Evolutionary conservation across 2,797 vertebrate species (phyloP), one percentile per base, ranked within the genome.

Genomic region (Pachyuromys duprasi): DNA sequence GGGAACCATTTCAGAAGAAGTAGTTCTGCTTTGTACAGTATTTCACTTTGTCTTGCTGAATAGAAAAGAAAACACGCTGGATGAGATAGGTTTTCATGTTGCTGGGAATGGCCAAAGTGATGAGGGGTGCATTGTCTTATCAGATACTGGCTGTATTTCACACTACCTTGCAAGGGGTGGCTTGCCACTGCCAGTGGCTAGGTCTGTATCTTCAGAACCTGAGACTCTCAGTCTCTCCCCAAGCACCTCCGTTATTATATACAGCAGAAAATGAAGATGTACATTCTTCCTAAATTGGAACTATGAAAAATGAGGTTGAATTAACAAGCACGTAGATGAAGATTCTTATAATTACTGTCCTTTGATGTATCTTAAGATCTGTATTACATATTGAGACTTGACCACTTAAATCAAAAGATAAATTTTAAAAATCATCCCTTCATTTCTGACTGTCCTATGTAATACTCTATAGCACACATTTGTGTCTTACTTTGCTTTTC

Each of bases 91-190:
- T 67, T 20, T 93, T 89, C 62, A 86, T 33, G 88, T 97, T 96
- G 96, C 97, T 79, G 90, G 94, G 49, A 90, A 65, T 80, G 86
- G 78, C 22, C 96, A 89, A 96, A 83, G 93, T 67, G 93, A 92
- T 69, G 63, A 91, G 90, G 96, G 89, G 89, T 89, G 65, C 92
- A 94, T 89, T 95, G 95, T 80, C 42, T 79, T 55, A 84, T 45
- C 26, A 49, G 60, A 45, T 3, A 36, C 17, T 13, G 3, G 39
- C 12, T 20, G 0, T 36, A 28, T 65, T 42, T 79, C 15, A 55
- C 7, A 2, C 17, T 22, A 0, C 33, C 39, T 55, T n/a, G 14
- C 11, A 62, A 81, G 26, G 39, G 33, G 22, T 42, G 91, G 0
- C 22, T 18, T 53, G 65, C 63, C 2, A 12, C 24, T 36, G 9